phyloP scores from a whole-genome alignment of 1,140 invertebrate species.

The Euwallacea fornicatus region DNA sequence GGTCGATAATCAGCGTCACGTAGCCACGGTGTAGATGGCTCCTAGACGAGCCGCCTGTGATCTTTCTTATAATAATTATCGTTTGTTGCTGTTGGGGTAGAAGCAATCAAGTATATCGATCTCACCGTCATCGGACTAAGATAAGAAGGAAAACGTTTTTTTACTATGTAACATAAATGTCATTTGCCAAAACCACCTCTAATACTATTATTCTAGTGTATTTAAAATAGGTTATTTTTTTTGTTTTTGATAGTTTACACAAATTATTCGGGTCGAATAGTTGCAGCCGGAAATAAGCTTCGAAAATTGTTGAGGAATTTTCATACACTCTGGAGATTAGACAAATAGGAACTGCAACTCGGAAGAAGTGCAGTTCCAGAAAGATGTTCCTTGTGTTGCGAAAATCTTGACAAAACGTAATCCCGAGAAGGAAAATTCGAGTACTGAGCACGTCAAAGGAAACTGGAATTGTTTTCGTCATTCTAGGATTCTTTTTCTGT shows the following conservation, averaged over 20 bases:
- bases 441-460: too few species aligned
- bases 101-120: slow-evolving; percentile 5
- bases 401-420: too few species aligned
- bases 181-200: slow-evolving; percentile 55
- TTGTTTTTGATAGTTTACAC: neutral
- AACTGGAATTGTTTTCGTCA: too few species aligned
- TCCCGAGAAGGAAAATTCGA: too few species aligned
- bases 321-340: too few species aligned
- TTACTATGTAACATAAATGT: slow-evolving; percentile 56
- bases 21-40: slow-evolving; percentile 52
- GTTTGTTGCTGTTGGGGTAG: neutral
- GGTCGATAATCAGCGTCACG: slow-evolving; percentile 64
- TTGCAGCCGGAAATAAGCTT: too few species aligned
- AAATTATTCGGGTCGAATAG: neutral
- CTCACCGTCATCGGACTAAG: slow-evolving; percentile 15
- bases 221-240: neutral
- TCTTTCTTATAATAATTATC: slow-evolving; percentile 12
- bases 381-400: too few species aligned
- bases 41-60: slow-evolving; percentile 19
- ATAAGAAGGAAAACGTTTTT: neutral
- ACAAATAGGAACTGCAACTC: too few species aligned
- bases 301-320: too few species aligned
- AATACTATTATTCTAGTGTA: slow-evolving; percentile 8
- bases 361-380: too few species aligned
- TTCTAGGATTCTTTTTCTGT: too few species aligned